These are phyloP conservation scores for Thyatira batis DNA, from an alignment of 2,888 invertebrate genomes.

Conservation along the genomic window DNA sequence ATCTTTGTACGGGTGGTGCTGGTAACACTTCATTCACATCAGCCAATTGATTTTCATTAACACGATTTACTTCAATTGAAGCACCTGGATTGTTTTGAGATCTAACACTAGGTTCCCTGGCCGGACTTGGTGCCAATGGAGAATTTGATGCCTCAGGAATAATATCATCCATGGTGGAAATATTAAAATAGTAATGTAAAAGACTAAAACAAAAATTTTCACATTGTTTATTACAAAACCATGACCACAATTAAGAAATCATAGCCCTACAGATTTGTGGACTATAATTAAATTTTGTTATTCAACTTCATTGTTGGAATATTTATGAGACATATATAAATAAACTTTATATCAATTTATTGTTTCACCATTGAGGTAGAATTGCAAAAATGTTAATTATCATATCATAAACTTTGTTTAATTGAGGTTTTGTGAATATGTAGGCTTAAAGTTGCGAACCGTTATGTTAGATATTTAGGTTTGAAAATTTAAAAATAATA, in stretches of 20 bases:
- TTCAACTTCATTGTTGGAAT: too few relatives aligned
- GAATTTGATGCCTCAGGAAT: slow-evolving; percentile 11
- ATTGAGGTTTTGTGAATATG: too few relatives aligned
- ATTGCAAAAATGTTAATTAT: too few relatives aligned
- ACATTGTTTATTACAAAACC: slow-evolving; percentile 29
- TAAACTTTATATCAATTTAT: too few relatives aligned
- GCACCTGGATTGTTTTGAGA: slow-evolving; percentile 7
- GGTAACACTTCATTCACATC: neutral
- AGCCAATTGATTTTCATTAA: neutral
- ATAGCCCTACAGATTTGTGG: slow-evolving; percentile 53
- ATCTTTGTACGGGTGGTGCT: neutral
- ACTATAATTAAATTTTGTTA: slow-evolving; percentile 19
- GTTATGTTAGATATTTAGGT: too few relatives aligned
- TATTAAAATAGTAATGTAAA: slow-evolving; percentile 15
- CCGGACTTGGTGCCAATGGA: slow-evolving; percentile 15
- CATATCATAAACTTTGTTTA: too few relatives aligned
- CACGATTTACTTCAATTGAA: neutral
- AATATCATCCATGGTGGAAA: slow-evolving; percentile 24
- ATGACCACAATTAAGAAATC: slow-evolving; percentile 30
- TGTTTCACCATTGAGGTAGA: too few relatives aligned
- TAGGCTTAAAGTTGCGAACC: too few relatives aligned
- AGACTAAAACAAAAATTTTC: slow-evolving; percentile 33
- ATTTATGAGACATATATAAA: too few relatives aligned
- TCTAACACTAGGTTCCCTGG: slow-evolving; percentile 18
- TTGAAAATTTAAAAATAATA: too few relatives aligned